These are phyloP conservation scores for Oncorhynchus mykiss DNA, from an alignment of 2,113 vertebrate species.

Conservation along the genomic window DNA sequence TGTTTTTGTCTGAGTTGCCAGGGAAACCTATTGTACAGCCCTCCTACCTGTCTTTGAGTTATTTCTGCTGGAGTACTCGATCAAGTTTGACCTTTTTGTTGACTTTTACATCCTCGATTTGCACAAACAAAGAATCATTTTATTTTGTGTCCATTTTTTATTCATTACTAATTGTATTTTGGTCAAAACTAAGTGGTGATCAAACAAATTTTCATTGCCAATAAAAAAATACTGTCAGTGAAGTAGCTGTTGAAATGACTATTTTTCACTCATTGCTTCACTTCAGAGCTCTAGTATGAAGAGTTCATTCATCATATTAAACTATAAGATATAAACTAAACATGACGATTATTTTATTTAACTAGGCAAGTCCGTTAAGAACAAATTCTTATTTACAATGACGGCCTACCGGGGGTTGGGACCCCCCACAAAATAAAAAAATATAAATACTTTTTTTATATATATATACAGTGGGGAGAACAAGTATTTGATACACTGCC, in stretches of 20 bases:
- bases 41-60: constrained; percentile 84
- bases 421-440: too few species aligned
- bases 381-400: too few species aligned
- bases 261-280: too few species aligned
- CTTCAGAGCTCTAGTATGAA: too few species aligned
- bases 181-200: constrained; percentile 90
- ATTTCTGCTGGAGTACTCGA: constrained; percentile 78
- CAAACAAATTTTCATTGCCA: constrained; percentile 86
- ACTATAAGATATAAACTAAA: too few species aligned
- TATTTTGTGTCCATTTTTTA: constrained; percentile 71
- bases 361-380: too few species aligned
- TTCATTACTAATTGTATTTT: constrained; percentile 90
- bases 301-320: too few species aligned
- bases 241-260: neutral
- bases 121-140: constrained; percentile 83
- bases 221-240: constrained; percentile 78
- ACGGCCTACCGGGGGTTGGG: too few species aligned
- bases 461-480: too few species aligned
- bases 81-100: constrained; percentile 51
- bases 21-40: constrained; percentile 46
- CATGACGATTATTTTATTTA: too few species aligned
- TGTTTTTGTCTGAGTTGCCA: constrained; percentile 59
- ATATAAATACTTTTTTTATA: too few species aligned
- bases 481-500: too few species aligned
- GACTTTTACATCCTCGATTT: constrained; percentile 76